These are phyloP conservation scores for Ctenochaetus hawaiiensis DNA, from an alignment of 2,797 vertebrate species.

Conservation along the genomic window DNA sequence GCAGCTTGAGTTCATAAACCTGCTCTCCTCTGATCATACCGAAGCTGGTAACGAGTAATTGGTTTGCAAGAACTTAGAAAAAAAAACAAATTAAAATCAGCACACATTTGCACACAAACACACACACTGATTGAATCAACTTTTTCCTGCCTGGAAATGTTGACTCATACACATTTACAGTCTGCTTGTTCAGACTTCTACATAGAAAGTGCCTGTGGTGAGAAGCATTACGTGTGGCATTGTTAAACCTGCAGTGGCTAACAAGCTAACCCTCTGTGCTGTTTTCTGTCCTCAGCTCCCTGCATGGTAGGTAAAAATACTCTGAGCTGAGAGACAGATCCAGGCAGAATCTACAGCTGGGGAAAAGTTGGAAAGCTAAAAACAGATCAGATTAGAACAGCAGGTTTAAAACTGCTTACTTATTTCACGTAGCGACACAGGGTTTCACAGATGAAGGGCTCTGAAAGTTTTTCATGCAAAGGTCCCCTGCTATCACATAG, in stretches of 20 bases:
- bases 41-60: no score
- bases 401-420: conserved; percentile 21
- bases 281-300: neutral
- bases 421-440: conserved; percentile 7
- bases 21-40: no score
- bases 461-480: no score
- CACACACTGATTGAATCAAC: neutral
- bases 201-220: conserved; percentile 10
- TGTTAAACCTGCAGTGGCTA: conserved; percentile 3
- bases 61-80: no score
- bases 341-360: conserved; percentile 27
- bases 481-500: no score
- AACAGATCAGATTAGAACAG: conserved; percentile 23
- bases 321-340: conserved; percentile 15
- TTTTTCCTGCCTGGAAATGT: neutral
- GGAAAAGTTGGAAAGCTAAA: conserved; percentile 5
- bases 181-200: neutral
- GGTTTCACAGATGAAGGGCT: no score
- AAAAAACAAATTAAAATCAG: no score
- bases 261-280: conserved; percentile 11
- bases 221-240: conserved; percentile 8
- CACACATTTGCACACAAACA: neutral
- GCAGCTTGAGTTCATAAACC: no score
- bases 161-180: neutral
- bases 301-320: conserved; percentile 16